Percentiles rank a stretch among this genome's conserved stretches.
phyloP scores from a whole-genome alignment of 2,888 invertebrate genomes.

The Beris morrisii region DNA sequence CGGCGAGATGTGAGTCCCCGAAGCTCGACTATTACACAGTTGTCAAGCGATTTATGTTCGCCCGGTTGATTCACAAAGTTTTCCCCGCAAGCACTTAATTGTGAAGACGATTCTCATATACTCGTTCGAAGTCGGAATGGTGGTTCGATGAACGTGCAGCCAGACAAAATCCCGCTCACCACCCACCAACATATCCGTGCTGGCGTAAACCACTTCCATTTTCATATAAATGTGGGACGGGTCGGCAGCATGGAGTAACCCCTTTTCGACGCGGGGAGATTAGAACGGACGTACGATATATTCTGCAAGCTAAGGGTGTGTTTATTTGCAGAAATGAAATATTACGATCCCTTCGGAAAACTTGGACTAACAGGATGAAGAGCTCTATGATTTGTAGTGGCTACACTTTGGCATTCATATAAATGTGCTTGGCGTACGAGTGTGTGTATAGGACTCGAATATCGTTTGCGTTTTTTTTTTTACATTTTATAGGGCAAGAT shows the following conservation, averaged over 20 bases:
- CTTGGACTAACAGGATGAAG: slow-evolving; percentile 10
- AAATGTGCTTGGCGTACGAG: not conserved
- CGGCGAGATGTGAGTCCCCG: slow-evolving; percentile 1
- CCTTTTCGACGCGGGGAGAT: not conserved
- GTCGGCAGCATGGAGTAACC: not conserved
- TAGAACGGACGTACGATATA: slow-evolving; percentile 4
- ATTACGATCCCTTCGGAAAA: slow-evolving; percentile 22
- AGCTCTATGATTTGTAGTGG: slow-evolving; percentile 11
- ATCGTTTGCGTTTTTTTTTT: too few relatives aligned
- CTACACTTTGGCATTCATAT: slow-evolving; percentile 2
- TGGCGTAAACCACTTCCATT: not conserved
- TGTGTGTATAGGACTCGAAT: not conserved
- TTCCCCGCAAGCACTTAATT: slow-evolving; percentile 29
- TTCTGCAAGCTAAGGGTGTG: slow-evolving; percentile 4
- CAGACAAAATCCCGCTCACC: slow-evolving; percentile 5
- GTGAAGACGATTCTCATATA: slow-evolving; percentile 19
- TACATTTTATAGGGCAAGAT: too few relatives aligned
- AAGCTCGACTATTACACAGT: slow-evolving; percentile 23
- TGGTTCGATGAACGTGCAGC: slow-evolving; percentile 9
- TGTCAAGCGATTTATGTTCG: slow-evolving; percentile 27
- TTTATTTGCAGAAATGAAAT: slow-evolving; percentile 31
- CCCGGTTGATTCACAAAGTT: slow-evolving; percentile 28
- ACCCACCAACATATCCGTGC: too few relatives aligned
- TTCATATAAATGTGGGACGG: slow-evolving; percentile 3
- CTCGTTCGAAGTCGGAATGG: not conserved